phyloP scores from a whole-genome alignment of 1,140 invertebrate species.

The Euschistus heros region DNA sequence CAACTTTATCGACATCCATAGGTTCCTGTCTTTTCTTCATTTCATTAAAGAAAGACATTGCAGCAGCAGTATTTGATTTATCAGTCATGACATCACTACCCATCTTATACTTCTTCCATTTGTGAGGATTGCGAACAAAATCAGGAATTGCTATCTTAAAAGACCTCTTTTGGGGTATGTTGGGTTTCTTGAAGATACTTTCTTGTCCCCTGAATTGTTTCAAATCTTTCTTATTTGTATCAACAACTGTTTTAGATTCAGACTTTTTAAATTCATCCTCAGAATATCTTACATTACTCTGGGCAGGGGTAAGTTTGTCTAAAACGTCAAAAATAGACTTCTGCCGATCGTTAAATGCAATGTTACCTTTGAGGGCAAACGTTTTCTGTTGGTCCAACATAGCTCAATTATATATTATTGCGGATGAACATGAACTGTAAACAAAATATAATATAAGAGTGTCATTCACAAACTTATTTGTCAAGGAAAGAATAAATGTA shows the following conservation, averaged over 20 bases:
- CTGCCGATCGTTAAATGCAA: constrained; percentile 13
- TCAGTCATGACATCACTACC: constrained; percentile 64
- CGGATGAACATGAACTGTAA: no score
- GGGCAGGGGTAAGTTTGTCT: neutral
- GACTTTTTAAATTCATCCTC: neutral
- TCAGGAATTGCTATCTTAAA: constrained; percentile 43
- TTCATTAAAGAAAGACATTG: constrained; percentile 54
- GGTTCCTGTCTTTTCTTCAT: constrained; percentile 43
- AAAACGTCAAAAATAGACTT: constrained; percentile 19
- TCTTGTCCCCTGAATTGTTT: constrained; percentile 54
- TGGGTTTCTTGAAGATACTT: constrained; percentile 61
- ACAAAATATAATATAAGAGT: no score
- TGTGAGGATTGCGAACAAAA: constrained; percentile 58
- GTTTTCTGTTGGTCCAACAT: constrained; percentile 7
- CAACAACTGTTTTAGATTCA: constrained; percentile 3
- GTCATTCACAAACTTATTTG: no score
- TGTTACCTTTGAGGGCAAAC: constrained; percentile 16
- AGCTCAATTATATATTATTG: no score
- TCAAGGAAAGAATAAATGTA: no score
- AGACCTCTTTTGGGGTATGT: constrained; percentile 41
- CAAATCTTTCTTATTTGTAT: constrained; percentile 33
- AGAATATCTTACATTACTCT: neutral
- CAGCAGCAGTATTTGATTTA: constrained; percentile 54
- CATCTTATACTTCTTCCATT: constrained; percentile 62
- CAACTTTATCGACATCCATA: constrained; percentile 30